Evolutionary conservation across 2,888 invertebrate genomes (phyloP).

Genomic region (Plutella xylostella): DNA sequence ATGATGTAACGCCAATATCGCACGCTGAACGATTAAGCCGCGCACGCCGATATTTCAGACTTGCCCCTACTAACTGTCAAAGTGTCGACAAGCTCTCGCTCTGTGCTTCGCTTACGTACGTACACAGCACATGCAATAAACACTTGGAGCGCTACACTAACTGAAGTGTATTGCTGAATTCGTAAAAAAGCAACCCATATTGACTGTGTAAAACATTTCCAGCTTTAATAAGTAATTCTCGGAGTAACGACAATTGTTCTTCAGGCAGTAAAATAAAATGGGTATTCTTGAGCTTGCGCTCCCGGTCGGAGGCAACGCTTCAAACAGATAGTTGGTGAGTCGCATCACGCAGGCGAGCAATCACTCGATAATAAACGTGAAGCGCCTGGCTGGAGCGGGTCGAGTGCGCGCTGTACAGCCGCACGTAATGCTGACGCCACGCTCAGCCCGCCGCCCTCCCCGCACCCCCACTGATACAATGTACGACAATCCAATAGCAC

Average conservation of each 20-base stretch:
- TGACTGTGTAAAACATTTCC: neutral
- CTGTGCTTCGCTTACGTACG: constrained; percentile 1
- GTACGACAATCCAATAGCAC: constrained; percentile 3
- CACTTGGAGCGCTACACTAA: too few species aligned
- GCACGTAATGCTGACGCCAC: constrained; percentile 51
- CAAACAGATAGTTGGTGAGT: constrained; percentile 50
- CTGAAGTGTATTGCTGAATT: neutral
- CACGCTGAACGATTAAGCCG: constrained; percentile 69
- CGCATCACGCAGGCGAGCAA: constrained; percentile 62
- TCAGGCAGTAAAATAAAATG: constrained; percentile 21
- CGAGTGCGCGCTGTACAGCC: constrained; percentile 25
- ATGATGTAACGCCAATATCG: constrained; percentile 70
- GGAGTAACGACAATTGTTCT: too few species aligned
- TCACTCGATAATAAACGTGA: constrained; percentile 64
- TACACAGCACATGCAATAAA: too few species aligned
- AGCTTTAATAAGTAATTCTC: too few species aligned
- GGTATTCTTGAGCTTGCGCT: constrained; percentile 41
- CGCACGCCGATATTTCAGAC: constrained; percentile 67
- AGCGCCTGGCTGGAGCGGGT: constrained; percentile 40
- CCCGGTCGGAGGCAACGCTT: constrained; percentile 32
- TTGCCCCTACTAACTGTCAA: constrained; percentile 68
- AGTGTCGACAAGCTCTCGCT: constrained; percentile 38
- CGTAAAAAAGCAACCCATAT: neutral
- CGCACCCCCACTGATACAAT: constrained; percentile 9
- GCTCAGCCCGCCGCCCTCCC: constrained; percentile 31